Conservation (phyloP, 2,113 vertebrate genomes). For the Rhombomys opimus region DNA sequence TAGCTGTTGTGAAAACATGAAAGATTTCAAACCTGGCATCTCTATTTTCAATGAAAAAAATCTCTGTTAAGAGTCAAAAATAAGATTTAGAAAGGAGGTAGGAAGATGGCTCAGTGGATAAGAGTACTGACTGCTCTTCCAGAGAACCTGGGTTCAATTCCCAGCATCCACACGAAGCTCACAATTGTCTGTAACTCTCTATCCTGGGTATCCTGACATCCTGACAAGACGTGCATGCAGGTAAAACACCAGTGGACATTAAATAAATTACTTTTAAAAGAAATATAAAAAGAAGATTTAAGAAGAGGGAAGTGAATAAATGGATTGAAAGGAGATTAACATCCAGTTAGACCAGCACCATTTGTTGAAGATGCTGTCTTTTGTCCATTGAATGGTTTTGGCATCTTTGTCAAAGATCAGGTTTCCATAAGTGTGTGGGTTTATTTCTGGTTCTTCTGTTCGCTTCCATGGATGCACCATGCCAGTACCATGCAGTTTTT, state of each 20-base stretch:
- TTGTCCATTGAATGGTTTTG: too few relatives aligned
- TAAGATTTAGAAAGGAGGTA: not conserved
- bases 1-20: conserved; percentile 7
- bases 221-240: not conserved
- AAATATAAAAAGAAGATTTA: not conserved
- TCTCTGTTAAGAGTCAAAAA: conserved; percentile 39
- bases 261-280: not conserved
- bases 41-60: conserved; percentile 23
- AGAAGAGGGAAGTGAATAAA: not conserved
- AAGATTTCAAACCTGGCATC: conserved; percentile 21
- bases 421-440: too few relatives aligned
- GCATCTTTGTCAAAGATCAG: too few relatives aligned
- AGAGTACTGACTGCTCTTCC: not conserved
- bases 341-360: too few relatives aligned
- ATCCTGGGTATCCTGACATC: not conserved
- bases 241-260: not conserved
- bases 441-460: too few relatives aligned
- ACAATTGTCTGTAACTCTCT: not conserved
- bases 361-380: too few relatives aligned
- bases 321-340: not conserved
- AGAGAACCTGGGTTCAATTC: not conserved
- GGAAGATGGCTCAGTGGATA: not conserved
- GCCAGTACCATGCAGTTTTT: too few relatives aligned
- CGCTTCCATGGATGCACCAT: too few relatives aligned
- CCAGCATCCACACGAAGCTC: not conserved